These are phyloP conservation scores for Leontopithecus rosalia DNA, from an alignment of 2,797 vertebrate genomes.

Conservation along the genomic window DNA sequence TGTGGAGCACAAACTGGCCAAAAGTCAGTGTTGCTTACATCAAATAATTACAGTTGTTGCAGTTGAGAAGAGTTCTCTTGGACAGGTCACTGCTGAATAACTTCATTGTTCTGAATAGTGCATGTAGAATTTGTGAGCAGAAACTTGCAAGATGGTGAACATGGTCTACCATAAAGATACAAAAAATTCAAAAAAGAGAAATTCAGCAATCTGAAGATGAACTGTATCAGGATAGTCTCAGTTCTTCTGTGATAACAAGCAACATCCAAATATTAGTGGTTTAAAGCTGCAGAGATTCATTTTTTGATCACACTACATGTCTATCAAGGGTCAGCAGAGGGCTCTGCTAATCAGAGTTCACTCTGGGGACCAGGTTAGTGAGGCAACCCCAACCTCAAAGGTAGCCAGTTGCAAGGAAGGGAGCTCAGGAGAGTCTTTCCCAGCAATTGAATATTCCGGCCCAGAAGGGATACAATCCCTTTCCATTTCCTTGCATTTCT, in stretches of 20 bases:
- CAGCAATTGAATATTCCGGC: too few species aligned
- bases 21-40: not conserved
- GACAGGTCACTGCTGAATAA: not conserved
- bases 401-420: not conserved
- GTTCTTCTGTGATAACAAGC: not conserved
- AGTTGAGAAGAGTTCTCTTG: not conserved
- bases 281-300: not conserved
- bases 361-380: not conserved
- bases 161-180: not conserved
- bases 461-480: not conserved
- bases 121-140: not conserved
- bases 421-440: not conserved
- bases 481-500: not conserved
- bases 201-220: not conserved
- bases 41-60: not conserved
- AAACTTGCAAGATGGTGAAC: not conserved
- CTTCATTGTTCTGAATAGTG: not conserved
- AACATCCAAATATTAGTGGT: not conserved
- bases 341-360: not conserved
- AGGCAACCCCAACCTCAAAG: not conserved
- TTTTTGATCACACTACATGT: not conserved
- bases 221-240: not conserved
- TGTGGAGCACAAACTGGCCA: not conserved
- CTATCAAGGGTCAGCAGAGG: not conserved
- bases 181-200: not conserved